Base-by-base conservation (phyloP, 2,797 vertebrate genomes). In the Macroramphosus scolopax region DNA sequence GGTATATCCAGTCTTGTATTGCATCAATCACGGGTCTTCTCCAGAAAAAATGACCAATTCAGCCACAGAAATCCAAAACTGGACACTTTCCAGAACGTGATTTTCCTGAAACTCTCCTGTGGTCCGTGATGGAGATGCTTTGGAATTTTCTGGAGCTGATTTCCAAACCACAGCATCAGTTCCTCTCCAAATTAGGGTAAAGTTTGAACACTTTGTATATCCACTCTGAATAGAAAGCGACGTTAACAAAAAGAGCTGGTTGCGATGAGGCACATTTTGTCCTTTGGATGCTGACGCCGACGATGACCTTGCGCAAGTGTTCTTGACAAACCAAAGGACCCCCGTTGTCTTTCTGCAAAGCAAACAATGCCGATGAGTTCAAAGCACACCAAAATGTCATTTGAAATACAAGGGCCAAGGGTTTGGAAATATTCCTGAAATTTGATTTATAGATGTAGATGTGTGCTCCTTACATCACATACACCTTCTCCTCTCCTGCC, bases 191-290 rank as follows among this genome's bases (percentile, higher is more conserved):
- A 45, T 67, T 86, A 10, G 88, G 89, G 71, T 91, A 91, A 51
- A 87, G 78, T 72, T 77, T 89, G 68, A 91, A 91, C 25, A 98
- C 94, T 87, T 98, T 98, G 72, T 95, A 93, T 80, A 98, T 98
- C 96, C 96, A 98, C 63, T 92, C 92, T 0, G 94, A 93, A 73
- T 97, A 98, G 75, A 93, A 96, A 0, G 96, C 93, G 26, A 98
- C 95, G 14, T 95, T 92, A 25, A 98, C 91, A 56, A 98, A 98
- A 57, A 98, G 91, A 1, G 93, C 94, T 1, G 96, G 96, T 18
- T 93, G 93, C 24, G 78, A 90, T 52, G 76, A 93, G 63, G 93
- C 95, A 22, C 96, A 98, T 34, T 96, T 96, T 0, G 95, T 91
- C 41, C 95, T 92, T 50, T 95, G 95, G 64, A 97, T 92, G 73